Evolutionary conservation across 2,888 invertebrate species (phyloP), one percentile per base, ranked within the genome.

Genomic region (Thera britannica): DNA sequence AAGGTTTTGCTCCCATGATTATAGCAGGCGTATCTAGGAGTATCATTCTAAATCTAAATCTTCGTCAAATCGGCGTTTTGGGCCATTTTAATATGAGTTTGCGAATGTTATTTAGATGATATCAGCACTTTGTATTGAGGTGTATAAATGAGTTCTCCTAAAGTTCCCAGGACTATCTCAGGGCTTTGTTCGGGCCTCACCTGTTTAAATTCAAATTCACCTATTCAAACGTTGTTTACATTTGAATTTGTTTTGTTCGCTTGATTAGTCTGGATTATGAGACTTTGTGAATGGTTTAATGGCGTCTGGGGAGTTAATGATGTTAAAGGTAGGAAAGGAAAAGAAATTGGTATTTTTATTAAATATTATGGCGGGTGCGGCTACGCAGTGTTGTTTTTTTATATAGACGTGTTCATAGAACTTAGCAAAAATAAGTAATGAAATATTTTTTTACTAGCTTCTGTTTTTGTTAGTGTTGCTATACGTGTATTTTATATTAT

Each of bases 121-220:
- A 90, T 90, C 90, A 38, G 52, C 68, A 72, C 79, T 82, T 86
- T 90, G 90, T 89, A 90, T 87, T 90, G 90, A 91, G 89, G 89
- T 90, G 87, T 82, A 90, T 87, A 90, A 90, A 90, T 88, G 88
- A 88, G 89, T 83, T 88, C 83, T 78, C 77, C 75, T 79, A 78
- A 87, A 85, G 79, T 87, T 85, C 75, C 58, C 74, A 72, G 76
- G 80, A 74, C 77, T 79, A 81, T 81, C 75, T 70, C 70, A 70
- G 76, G 73, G 73, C 77, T 77, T 83, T 83, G 83, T 83, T 75
- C 64, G 71, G 76, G 74, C 69, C 71, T 78, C 75, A 68, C 70
- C 72, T 70, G 71, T 66, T 68, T 68, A 74, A 70, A 75, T 74
- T 73, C 73, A 72, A 73, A 75, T 73, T 61, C 54, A 35, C 61